Percentiles rank a stretch among this genome's conserved stretches.
Evolutionary conservation across 2,797 vertebrate species (phyloP).

Genomic region (Acanthiza pusilla): DNA sequence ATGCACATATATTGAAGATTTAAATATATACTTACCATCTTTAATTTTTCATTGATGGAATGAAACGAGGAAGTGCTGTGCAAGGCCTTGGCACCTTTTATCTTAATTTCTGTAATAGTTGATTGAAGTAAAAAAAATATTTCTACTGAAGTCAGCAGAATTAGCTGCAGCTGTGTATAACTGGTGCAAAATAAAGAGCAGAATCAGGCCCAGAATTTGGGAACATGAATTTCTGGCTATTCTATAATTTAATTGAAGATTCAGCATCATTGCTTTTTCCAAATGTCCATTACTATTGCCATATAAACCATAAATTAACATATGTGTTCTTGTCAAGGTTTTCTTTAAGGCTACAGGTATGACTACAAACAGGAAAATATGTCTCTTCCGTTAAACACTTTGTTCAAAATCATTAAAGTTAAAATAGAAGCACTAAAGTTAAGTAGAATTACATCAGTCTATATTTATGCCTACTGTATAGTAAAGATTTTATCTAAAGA

Average conservation of each 20-base stretch:
- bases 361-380: background rate
- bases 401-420: background rate
- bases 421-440: background rate
- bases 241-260: background rate
- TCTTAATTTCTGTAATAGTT: background rate
- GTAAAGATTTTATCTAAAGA: slow-evolving; percentile 38
- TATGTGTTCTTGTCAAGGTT: background rate
- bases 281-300: background rate
- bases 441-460: background rate
- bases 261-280: background rate
- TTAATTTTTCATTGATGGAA: background rate
- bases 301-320: background rate
- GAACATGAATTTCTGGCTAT: background rate
- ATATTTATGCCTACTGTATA: slow-evolving; percentile 41
- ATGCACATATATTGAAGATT: background rate
- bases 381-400: background rate
- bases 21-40: background rate
- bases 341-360: background rate
- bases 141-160: background rate
- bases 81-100: background rate
- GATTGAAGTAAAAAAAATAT: background rate
- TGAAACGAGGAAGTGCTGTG: background rate
- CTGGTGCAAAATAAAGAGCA: background rate
- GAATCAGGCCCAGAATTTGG: background rate
- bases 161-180: background rate